Evolutionary conservation across 2,113 vertebrate species (phyloP).

Genomic region (Zootoca vivipara): DNA sequence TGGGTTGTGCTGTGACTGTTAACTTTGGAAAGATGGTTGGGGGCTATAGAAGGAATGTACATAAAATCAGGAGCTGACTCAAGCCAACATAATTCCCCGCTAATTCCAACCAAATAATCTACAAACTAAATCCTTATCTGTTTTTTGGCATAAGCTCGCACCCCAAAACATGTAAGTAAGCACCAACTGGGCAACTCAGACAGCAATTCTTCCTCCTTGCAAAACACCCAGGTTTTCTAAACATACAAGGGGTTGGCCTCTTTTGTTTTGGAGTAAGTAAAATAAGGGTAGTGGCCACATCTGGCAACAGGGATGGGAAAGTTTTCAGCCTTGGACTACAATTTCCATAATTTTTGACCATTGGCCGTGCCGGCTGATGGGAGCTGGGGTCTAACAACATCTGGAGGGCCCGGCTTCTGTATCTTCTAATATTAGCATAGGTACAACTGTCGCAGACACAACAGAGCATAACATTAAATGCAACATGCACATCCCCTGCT

Average conservation of each 20-base stretch:
- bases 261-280: background rate
- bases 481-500: background rate
- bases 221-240: background rate
- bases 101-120: background rate
- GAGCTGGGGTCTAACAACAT: no score
- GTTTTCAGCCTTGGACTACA: background rate
- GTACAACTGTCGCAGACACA: no score
- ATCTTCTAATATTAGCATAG: background rate
- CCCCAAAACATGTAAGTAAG: background rate
- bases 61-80: background rate
- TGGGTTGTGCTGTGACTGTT: conserved; percentile 30
- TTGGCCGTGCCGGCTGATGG: no score
- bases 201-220: background rate
- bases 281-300: background rate
- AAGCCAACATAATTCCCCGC: background rate
- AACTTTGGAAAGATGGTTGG: conserved; percentile 15
- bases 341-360: background rate
- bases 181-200: background rate
- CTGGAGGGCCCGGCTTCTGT: no score
- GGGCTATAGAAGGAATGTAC: conserved; percentile 25
- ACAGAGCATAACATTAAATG: background rate
- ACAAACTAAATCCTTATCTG: background rate
- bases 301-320: background rate
- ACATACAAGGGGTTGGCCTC: background rate
- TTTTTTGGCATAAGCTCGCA: background rate